Percentiles rank a stretch among this genome's conserved stretches.
These are phyloP conservation scores for Lagorchestes hirsutus DNA, from an alignment of 2,797 vertebrate genomes.

Conservation along the genomic window DNA sequence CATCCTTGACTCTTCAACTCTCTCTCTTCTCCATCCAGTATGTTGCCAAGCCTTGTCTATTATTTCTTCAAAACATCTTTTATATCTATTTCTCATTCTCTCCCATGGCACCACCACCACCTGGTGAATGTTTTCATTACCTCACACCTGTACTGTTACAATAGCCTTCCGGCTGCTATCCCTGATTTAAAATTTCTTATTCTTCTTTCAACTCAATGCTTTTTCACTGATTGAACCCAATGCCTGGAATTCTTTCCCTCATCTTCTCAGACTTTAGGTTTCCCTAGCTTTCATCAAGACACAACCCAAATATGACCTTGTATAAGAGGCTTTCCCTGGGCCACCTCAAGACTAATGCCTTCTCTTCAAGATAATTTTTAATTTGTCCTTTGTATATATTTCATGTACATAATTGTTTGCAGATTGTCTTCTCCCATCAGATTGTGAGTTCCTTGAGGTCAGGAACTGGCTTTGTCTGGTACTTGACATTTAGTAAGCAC, in stretches of 20 bases:
- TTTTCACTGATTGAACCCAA: background rate
- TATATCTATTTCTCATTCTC: background rate
- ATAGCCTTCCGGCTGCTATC: background rate
- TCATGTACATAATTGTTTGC: background rate
- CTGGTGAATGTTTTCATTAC: background rate
- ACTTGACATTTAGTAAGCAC: background rate
- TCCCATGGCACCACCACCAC: background rate
- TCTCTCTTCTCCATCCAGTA: background rate
- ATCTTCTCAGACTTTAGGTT: background rate
- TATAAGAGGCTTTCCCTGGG: background rate
- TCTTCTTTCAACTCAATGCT: background rate
- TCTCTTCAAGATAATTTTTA: background rate
- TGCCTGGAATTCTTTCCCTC: background rate
- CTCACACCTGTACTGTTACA: background rate
- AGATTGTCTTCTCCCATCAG: background rate
- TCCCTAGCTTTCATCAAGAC: no score
- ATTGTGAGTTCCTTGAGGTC: background rate
- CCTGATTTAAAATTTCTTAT: background rate
- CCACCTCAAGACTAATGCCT: background rate
- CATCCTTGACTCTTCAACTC: background rate
- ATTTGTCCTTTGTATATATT: background rate
- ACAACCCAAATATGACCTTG: background rate
- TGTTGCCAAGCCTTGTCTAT: background rate
- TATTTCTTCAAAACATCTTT: background rate
- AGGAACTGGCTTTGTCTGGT: background rate